These are phyloP conservation scores for Stenolophus ochropezus DNA, from an alignment of 2,888 invertebrate species.

Conservation along the genomic window DNA sequence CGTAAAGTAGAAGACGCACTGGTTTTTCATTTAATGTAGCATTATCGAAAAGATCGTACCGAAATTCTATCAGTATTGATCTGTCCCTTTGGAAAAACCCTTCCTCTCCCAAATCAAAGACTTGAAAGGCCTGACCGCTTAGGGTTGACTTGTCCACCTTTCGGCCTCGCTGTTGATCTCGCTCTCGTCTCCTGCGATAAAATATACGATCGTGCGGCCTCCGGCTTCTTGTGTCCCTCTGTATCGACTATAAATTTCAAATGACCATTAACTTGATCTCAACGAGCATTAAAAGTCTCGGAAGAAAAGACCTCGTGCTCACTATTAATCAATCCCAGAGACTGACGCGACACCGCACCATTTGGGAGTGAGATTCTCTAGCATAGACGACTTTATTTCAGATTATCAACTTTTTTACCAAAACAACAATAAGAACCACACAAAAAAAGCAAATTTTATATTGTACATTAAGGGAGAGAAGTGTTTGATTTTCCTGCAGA, in stretches of 20 bases:
- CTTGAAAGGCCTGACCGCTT: constrained; percentile 24
- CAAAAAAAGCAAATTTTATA: neutral
- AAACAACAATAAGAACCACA: neutral
- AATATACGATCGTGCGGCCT: constrained; percentile 38
- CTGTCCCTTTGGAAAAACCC: neutral
- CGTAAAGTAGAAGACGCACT: too few species aligned
- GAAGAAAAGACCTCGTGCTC: constrained; percentile 60
- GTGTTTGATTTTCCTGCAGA: too few species aligned
- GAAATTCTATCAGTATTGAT: neutral
- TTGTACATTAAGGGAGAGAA: too few species aligned
- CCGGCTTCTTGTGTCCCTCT: constrained; percentile 58
- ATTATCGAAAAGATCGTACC: too few species aligned
- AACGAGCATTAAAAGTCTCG: constrained; percentile 65
- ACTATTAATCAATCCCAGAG: constrained; percentile 51
- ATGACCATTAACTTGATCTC: constrained; percentile 65
- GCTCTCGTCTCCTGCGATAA: neutral
- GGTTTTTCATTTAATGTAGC: too few species aligned
- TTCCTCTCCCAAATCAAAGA: constrained; percentile 25
- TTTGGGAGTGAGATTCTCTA: constrained; percentile 24
- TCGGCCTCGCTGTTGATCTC: constrained; percentile 8
- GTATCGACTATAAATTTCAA: constrained; percentile 64
- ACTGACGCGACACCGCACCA: constrained; percentile 5
- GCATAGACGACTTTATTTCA: constrained; percentile 18
- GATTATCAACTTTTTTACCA: neutral
- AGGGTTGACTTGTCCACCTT: constrained; percentile 10